Evolutionary conservation across 2,888 invertebrate species (phyloP).

Genomic region (Heteromurus nitidus): DNA sequence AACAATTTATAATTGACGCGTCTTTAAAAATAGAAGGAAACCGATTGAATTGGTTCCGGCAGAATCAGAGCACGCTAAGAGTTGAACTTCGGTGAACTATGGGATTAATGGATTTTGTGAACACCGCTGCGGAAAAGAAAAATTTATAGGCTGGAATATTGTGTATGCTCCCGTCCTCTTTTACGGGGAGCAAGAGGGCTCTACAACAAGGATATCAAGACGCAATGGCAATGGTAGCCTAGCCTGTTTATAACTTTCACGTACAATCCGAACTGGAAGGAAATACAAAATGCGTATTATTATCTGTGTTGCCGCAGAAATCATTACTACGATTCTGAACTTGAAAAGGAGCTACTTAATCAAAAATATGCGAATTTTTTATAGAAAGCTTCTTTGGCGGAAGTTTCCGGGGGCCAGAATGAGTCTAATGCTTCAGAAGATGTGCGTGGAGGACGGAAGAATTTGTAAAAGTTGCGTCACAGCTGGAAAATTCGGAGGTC

Average conservation of each 20-base stretch:
- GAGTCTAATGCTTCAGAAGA: neutral
- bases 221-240: constrained; percentile 76
- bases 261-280: constrained; percentile 76
- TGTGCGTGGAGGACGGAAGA: neutral
- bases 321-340: constrained; percentile 72
- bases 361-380: constrained; percentile 68
- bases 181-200: constrained; percentile 74
- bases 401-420: constrained; percentile 72
- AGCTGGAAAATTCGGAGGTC: too few species aligned
- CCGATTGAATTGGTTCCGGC: constrained; percentile 70
- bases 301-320: constrained; percentile 65
- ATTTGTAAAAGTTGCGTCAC: too few species aligned
- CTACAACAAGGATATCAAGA: constrained; percentile 76
- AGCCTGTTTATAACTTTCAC: constrained; percentile 76
- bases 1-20: constrained; percentile 74
- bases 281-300: constrained; percentile 73
- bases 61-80: constrained; percentile 73
- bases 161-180: constrained; percentile 75
- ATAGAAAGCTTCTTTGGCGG: too few species aligned
- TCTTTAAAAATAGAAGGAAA: constrained; percentile 74
- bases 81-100: constrained; percentile 73
- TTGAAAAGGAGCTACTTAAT: constrained; percentile 72
- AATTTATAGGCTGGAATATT: constrained; percentile 7
- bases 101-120: too few species aligned
- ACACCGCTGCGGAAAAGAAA: constrained; percentile 8